Evolutionary conservation across 2,888 invertebrate species (phyloP).

Genomic region (Orchesellides sinensis): DNA sequence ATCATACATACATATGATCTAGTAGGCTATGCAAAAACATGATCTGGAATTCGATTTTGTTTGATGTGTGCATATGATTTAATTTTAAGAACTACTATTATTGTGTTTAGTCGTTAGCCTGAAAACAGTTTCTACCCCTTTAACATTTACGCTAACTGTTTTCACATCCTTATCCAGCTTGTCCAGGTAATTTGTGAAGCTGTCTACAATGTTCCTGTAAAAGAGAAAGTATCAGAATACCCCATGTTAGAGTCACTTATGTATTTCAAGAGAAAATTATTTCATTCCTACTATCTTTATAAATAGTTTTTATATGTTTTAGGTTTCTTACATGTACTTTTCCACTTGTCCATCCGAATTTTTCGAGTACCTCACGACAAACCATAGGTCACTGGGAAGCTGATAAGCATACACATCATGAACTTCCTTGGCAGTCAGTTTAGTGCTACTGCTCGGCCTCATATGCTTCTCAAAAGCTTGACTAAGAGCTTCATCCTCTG

Average conservation of each 20-base stretch:
- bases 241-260: conserved; percentile 13
- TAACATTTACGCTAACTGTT: conserved; percentile 74
- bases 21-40: too few relatives aligned
- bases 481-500: conserved; percentile 72
- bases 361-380: conserved; percentile 73
- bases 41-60: not conserved
- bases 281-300: not conserved
- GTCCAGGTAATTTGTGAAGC: conserved; percentile 74
- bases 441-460: conserved; percentile 55
- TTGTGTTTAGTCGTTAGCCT: conserved; percentile 72
- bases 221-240: conserved; percentile 17
- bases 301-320: conserved; percentile 16
- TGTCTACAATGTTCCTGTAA: conserved; percentile 67
- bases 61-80: not conserved
- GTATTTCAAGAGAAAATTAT: not conserved
- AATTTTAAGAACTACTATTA: conserved; percentile 40
- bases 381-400: conserved; percentile 74
- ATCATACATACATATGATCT: conserved; percentile 6
- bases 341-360: conserved; percentile 72
- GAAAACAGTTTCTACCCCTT: conserved; percentile 74
- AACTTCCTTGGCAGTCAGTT: conserved; percentile 50
- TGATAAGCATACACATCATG: conserved; percentile 75
- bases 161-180: conserved; percentile 73
- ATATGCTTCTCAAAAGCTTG: conserved; percentile 74
- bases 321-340: conserved; percentile 74